Conservation (phyloP, 2,113 vertebrate species). For the Sinocyclocheilus anshuiensis region DNA sequence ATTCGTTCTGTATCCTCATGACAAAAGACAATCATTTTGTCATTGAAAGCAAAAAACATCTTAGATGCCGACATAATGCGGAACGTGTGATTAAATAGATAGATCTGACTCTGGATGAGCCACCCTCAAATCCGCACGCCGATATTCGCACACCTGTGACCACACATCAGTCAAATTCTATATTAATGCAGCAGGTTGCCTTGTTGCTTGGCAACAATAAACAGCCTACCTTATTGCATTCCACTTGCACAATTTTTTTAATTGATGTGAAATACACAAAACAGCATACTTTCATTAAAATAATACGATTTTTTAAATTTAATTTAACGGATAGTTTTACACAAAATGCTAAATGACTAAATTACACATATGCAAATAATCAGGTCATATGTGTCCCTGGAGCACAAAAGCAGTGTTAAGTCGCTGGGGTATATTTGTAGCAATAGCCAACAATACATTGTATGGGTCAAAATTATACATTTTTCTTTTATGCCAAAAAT, state of each 20-base stretch:
- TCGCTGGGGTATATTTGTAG: too few relatives aligned
- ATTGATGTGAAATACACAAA: not conserved
- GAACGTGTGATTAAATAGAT: not conserved
- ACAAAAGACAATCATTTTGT: not conserved
- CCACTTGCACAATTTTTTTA: not conserved
- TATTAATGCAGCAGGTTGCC: not conserved
- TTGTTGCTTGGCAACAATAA: slow-evolving; percentile 14
- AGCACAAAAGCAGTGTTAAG: too few relatives aligned
- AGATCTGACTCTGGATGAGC: not conserved
- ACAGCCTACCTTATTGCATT: not conserved
- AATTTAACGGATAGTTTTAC: not conserved
- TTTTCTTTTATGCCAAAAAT: too few relatives aligned
- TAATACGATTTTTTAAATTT: too few relatives aligned
- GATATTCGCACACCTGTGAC: not conserved
- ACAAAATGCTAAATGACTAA: not conserved
- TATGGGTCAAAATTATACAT: too few relatives aligned
- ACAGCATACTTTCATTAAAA: not conserved
- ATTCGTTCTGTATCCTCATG: not conserved
- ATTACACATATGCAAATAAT: not conserved
- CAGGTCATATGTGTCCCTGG: too few relatives aligned
- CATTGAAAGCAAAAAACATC: not conserved
- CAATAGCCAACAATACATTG: too few relatives aligned
- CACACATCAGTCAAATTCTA: not conserved
- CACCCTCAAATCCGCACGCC: not conserved
- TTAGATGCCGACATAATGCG: not conserved